Evolutionary conservation across 2,113 vertebrate genomes (phyloP).

Genomic region (Myotis lucifugus): DNA sequence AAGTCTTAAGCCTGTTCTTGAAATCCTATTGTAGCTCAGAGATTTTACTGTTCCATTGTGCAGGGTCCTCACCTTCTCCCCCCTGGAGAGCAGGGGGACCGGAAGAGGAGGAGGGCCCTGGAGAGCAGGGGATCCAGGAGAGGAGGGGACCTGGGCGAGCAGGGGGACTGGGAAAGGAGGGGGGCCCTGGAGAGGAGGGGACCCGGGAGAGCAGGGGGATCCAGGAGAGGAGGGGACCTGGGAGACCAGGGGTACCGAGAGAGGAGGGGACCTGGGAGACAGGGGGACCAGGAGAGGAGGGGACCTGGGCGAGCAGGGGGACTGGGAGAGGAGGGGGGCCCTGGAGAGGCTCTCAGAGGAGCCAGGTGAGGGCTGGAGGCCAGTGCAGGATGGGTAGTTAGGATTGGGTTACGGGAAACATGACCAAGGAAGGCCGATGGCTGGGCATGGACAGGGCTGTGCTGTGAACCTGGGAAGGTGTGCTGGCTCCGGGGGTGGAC

Average conservation of each 20-base stretch:
- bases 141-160: no score
- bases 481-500: neutral
- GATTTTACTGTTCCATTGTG: no score
- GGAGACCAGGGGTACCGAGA: neutral
- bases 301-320: no score
- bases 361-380: neutral
- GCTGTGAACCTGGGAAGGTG: neutral
- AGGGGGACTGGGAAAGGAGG: no score
- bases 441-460: neutral
- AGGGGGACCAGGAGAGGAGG: no score
- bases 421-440: neutral
- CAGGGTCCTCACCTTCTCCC: no score
- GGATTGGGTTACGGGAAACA: fast-evolving
- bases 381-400: fast-evolving
- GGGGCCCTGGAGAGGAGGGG: no score
- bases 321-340: neutral
- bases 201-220: neutral
- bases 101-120: fast-evolving
- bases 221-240: neutral
- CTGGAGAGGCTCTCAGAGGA: neutral
- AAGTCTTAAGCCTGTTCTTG: no score
- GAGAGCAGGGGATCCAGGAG: no score
- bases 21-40: no score
- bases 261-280: fast-evolving
- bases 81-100: neutral